Evolutionary conservation across 2,797 vertebrate genomes (phyloP).

Genomic region (Acanthornis magna): DNA sequence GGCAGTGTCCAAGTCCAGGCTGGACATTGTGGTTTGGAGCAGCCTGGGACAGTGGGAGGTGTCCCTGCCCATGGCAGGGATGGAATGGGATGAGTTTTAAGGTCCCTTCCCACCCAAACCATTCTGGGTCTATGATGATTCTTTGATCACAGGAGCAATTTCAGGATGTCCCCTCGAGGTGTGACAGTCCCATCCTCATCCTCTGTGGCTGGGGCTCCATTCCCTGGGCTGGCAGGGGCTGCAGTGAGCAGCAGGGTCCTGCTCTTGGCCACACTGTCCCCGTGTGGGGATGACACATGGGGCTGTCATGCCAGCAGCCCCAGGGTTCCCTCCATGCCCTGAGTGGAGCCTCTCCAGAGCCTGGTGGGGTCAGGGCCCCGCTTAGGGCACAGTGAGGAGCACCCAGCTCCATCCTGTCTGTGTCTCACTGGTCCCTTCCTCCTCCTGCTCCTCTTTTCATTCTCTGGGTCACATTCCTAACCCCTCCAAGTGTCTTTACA

Average conservation of each 20-base stretch:
- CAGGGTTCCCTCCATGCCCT: neutral
- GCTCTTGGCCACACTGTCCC: neutral
- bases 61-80: neutral
- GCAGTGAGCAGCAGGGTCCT: neutral
- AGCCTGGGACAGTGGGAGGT: neutral
- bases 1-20: neutral
- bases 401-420: neutral
- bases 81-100: fast-evolving
- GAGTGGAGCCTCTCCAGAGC: neutral
- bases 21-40: neutral
- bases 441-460: neutral
- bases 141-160: neutral
- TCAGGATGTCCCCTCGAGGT: neutral
- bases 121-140: fast-evolving
- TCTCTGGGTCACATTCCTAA: neutral
- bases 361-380: neutral
- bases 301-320: neutral
- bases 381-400: fast-evolving
- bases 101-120: neutral
- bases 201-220: neutral
- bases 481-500: neutral
- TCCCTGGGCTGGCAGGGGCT: neutral
- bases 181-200: too few species aligned
- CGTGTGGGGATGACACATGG: neutral
- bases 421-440: neutral